Evolutionary conservation across 2,113 vertebrate genomes (phyloP), one percentile per base, ranked within the genome.

Genomic region (Phyllostomus discolor): DNA sequence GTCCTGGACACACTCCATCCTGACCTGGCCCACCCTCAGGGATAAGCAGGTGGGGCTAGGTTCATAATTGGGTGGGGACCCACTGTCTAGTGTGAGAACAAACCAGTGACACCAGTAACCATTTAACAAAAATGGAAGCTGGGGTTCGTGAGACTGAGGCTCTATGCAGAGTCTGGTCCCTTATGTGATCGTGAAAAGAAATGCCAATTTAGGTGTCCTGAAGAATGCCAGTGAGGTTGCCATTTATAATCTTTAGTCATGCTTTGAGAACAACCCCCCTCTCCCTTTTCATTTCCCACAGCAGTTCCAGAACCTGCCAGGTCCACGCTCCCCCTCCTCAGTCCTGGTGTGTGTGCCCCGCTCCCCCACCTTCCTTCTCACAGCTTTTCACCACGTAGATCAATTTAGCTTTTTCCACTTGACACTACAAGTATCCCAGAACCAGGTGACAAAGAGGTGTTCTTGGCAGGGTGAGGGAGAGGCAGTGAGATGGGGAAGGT

Each of bases 11-110:
- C 24, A 20, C 35, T 1, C 26, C 15, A 16, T 7, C 41, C 79
- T 62, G 8, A n/a, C 52, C 70, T 35, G n/a, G 28, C 26, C 59
- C 1, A 1, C 41, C 7, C 20, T 59, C 20, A 16, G 59, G 41
- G 41, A 10, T 12, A 4, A 48, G 52, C 64, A 7, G 7, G 12
- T n/a, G 82, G 28, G 43, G n/a, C 67, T 14, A 11, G 50, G 41
- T 31, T 82, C 24, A 3, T 35, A 3, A 0, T 0, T 54, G 59
- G 31, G 15, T 11, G 62, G 54, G 15, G 9, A 22, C 70, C 31
- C n/a, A 26, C n/a, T 31, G 16, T 24, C 28, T 28, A 24, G 41
- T 16, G 33, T 52, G n/a, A 43, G 59, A 70, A 10, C 24, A 73
- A 12, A 43, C 26, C 16, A 0, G 12, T 8, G 76, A 33, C n/a